Evolutionary conservation across 1,140 invertebrate species (phyloP).

Genomic region (Lutraria rhynchaena): DNA sequence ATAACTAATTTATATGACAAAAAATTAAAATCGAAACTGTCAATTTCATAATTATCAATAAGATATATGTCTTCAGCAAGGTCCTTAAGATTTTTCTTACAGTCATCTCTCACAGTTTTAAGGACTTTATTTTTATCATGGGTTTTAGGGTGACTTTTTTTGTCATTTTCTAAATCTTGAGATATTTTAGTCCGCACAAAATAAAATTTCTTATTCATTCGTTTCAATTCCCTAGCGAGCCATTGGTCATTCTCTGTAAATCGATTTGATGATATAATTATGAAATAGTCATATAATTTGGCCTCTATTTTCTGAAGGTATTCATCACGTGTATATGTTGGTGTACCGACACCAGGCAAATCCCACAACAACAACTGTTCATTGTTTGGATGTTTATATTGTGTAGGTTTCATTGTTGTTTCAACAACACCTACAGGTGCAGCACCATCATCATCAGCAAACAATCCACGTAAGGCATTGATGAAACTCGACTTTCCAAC

Average conservation of each 20-base stretch:
- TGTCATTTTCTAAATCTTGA: conserved; percentile 6
- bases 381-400: neutral
- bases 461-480: conserved; percentile 4
- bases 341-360: conserved; percentile 10
- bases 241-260: conserved; percentile 27
- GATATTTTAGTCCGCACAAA: conserved; percentile 8
- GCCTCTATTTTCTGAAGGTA: neutral
- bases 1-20: conserved; percentile 1
- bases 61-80: neutral
- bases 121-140: neutral
- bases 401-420: neutral
- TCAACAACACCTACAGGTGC: neutral
- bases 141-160: neutral
- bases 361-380: neutral
- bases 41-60: conserved; percentile 26
- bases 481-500: conserved; percentile 35
- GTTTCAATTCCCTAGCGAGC: neutral
- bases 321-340: neutral
- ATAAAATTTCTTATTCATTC: conserved; percentile 7
- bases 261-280: neutral
- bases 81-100: neutral
- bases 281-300: neutral
- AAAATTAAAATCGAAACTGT: neutral
- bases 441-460: neutral
- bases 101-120: neutral